A percentile compares a stretch with the other conserved stretches of the same genome.
phyloP scores from a whole-genome alignment of 2,113 vertebrate species.

The Eptesicus fuscus region DNA sequence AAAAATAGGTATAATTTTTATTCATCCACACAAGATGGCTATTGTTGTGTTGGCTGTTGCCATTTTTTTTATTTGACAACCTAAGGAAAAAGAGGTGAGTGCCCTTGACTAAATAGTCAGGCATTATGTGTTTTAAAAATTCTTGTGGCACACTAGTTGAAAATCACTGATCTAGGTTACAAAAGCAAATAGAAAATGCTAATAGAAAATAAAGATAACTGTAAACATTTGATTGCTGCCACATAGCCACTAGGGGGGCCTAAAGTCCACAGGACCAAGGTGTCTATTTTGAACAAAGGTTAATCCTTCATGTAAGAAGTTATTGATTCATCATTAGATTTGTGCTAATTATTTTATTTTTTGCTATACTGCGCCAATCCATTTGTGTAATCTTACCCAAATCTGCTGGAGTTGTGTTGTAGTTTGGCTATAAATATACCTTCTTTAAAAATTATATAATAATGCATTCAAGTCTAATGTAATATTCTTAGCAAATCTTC shows the following conservation, averaged over 20 bases:
- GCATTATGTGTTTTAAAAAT: neutral
- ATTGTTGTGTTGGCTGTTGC: neutral
- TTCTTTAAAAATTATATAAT: neutral
- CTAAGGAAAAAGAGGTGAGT: neutral
- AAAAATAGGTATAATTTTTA: neutral
- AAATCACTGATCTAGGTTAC: neutral
- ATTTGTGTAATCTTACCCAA: neutral
- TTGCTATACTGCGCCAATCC: neutral
- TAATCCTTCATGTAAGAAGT: neutral
- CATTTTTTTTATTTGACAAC: neutral
- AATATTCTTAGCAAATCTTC: conserved; percentile 25
- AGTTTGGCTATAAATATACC: neutral
- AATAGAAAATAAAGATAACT: neutral
- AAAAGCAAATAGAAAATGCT: neutral
- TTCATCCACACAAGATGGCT: neutral
- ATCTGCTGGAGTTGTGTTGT: neutral
- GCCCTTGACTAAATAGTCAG: neutral
- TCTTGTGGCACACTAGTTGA: neutral
- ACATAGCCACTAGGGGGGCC: conserved; percentile 35
- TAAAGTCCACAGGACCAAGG: neutral
- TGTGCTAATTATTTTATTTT: neutral
- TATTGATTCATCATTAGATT: neutral
- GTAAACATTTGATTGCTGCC: neutral
- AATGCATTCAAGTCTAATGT: neutral
- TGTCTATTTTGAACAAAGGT: neutral